Percentiles rank a stretch among this genome's conserved stretches.
These are phyloP conservation scores for Bombus sibiricus DNA, from an alignment of 1,140 invertebrate species.

Conservation along the genomic window DNA sequence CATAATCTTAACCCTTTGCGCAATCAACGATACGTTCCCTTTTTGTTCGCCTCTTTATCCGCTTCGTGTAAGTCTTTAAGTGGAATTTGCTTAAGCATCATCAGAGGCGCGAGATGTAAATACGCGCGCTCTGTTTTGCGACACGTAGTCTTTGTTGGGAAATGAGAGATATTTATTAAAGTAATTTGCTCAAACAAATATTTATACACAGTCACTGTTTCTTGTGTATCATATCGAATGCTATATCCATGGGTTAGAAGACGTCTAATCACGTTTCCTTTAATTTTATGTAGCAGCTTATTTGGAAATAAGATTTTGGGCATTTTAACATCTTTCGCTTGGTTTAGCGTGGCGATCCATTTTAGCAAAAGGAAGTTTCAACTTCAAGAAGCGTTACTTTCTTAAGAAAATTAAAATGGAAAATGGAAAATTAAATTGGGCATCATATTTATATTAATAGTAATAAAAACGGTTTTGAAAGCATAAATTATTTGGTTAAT, in stretches of 20 bases:
- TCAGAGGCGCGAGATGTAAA: background rate
- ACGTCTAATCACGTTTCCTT: background rate
- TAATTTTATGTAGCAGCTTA: background rate
- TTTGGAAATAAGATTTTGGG: background rate
- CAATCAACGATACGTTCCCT: slow-evolving; percentile 55
- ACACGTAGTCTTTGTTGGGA: too few species aligned
- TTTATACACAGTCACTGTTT: background rate
- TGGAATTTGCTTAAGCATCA: slow-evolving; percentile 23
- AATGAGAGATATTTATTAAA: background rate
- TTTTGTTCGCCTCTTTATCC: slow-evolving; percentile 1
- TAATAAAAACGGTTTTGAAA: background rate
- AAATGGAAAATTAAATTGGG: background rate
- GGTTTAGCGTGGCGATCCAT: background rate
- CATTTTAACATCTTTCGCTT: background rate
- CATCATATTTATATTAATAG: background rate
- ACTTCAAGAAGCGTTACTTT: too few species aligned
- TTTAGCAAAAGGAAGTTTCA: background rate
- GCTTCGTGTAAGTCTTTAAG: background rate
- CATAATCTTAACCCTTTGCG: slow-evolving; percentile 58
- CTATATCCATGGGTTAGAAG: too few species aligned
- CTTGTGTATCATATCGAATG: background rate
- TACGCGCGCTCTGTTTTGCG: background rate
- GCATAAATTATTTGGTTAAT: background rate
- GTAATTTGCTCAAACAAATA: background rate
- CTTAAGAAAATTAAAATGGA: background rate